A percentile compares a stretch with the other conserved stretches of the same genome.
These are phyloP conservation scores for Eulemur mongoz DNA, from an alignment of 2,797 vertebrate species.

Conservation along the genomic window DNA sequence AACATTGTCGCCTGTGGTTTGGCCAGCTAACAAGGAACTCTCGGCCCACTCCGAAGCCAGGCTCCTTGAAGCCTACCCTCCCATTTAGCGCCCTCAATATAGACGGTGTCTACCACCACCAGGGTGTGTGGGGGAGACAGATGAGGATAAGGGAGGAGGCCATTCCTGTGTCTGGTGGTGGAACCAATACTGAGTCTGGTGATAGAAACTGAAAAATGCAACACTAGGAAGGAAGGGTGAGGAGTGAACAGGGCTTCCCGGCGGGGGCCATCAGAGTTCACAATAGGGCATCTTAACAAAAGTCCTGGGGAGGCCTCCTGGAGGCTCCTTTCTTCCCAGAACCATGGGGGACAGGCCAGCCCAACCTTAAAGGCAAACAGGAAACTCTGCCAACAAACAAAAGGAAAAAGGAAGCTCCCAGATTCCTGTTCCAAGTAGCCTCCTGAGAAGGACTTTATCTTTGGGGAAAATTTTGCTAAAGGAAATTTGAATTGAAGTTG, in stretches of 20 bases:
- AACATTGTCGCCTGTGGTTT: slow-evolving; percentile 37
- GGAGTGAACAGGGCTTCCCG: neutral
- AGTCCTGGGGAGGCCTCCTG: neutral
- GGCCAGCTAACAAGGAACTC: slow-evolving; percentile 43
- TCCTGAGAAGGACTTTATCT: slow-evolving; percentile 67
- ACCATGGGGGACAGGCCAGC: neutral
- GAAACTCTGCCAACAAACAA: slow-evolving; percentile 63
- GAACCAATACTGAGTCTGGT: neutral
- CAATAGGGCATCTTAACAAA: neutral
- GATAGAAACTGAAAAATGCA: neutral
- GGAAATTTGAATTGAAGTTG: slow-evolving; percentile 62
- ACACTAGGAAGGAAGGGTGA: neutral
- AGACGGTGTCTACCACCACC: slow-evolving; percentile 32
- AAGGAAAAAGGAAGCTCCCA: slow-evolving; percentile 62
- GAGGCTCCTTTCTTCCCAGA: slow-evolving; percentile 21
- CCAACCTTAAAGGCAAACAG: slow-evolving; percentile 55
- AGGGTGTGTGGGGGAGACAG: neutral
- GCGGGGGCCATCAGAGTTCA: neutral
- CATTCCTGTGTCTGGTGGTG: neutral
- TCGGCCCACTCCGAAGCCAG: slow-evolving; percentile 28
- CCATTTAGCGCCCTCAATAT: slow-evolving; percentile 29
- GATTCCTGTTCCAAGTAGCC: slow-evolving; percentile 56
- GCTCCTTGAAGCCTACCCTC: slow-evolving; percentile 38
- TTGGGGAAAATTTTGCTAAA: slow-evolving; percentile 49
- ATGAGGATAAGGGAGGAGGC: neutral